Evolutionary conservation across 2,113 vertebrate species (phyloP).

Genomic region (Dasyprocta punctata): DNA sequence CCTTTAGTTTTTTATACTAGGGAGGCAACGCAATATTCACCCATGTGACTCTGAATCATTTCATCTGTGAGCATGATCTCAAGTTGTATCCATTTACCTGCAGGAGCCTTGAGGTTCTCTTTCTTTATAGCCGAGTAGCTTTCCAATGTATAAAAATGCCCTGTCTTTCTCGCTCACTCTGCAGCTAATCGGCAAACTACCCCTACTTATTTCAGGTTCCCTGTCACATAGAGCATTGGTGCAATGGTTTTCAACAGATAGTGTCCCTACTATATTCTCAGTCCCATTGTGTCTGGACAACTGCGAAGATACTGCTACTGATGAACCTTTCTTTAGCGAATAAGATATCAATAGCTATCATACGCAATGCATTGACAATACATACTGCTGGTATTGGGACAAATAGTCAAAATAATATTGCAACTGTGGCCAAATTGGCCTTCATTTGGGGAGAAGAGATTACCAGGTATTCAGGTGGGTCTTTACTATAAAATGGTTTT

Average conservation of each 20-base stretch:
- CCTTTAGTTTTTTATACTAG: too few species aligned
- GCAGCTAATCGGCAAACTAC: too few species aligned
- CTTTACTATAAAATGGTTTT: background rate
- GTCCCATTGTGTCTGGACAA: background rate
- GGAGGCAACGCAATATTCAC: too few species aligned
- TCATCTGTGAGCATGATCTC: too few species aligned
- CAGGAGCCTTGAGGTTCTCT: too few species aligned
- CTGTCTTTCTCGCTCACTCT: too few species aligned
- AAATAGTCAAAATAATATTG: background rate
- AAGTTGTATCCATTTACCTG: too few species aligned
- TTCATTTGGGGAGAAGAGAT: background rate
- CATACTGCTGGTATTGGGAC: background rate
- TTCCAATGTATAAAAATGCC: too few species aligned
- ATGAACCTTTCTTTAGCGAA: background rate
- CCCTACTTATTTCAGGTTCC: too few species aligned
- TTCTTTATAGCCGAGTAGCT: too few species aligned
- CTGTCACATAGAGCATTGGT: too few species aligned
- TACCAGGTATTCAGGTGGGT: background rate
- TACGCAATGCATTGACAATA: background rate
- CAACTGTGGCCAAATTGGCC: background rate
- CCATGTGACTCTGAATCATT: too few species aligned
- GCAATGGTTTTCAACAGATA: background rate
- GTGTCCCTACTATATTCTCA: background rate
- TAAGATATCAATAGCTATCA: background rate
- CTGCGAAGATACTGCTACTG: background rate